These are phyloP conservation scores for Sinotaia quadrata DNA, from an alignment of 2,888 invertebrate genomes.

Conservation along the genomic window DNA sequence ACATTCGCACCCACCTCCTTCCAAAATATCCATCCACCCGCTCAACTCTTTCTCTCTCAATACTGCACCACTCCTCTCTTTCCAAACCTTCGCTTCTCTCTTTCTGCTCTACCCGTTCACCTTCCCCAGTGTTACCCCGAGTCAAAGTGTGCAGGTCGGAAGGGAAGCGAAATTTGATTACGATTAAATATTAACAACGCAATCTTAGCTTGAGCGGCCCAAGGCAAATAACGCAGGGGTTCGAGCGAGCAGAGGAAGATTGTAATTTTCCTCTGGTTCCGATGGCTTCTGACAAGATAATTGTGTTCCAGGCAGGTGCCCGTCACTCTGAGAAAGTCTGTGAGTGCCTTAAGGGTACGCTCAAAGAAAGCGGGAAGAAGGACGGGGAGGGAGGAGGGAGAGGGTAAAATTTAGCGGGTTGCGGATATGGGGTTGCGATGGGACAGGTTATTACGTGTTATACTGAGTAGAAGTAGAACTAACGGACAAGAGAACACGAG, in stretches of 20 bases:
- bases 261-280: constrained; percentile 31
- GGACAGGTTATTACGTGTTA: too few relatives aligned
- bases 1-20: too few relatives aligned
- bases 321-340: background rate
- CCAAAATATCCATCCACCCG: too few relatives aligned
- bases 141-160: constrained; percentile 18
- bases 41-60: too few relatives aligned
- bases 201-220: constrained; percentile 26
- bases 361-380: constrained; percentile 3
- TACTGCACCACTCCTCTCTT: too few relatives aligned
- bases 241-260: constrained; percentile 7
- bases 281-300: constrained; percentile 31
- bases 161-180: constrained; percentile 30
- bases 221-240: constrained; percentile 1
- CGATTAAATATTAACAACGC: constrained; percentile 32
- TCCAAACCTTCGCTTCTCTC: too few relatives aligned
- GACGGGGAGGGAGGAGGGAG: background rate
- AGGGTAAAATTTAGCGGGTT: background rate
- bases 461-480: too few relatives aligned
- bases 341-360: background rate
- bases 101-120: too few relatives aligned
- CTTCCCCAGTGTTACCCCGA: constrained; percentile 1
- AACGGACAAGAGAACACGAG: too few relatives aligned
- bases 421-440: background rate
- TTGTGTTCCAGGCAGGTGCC: constrained; percentile 30